Evolutionary conservation across 1,140 invertebrate genomes (phyloP).

Genomic region (Idris sp.): DNA sequence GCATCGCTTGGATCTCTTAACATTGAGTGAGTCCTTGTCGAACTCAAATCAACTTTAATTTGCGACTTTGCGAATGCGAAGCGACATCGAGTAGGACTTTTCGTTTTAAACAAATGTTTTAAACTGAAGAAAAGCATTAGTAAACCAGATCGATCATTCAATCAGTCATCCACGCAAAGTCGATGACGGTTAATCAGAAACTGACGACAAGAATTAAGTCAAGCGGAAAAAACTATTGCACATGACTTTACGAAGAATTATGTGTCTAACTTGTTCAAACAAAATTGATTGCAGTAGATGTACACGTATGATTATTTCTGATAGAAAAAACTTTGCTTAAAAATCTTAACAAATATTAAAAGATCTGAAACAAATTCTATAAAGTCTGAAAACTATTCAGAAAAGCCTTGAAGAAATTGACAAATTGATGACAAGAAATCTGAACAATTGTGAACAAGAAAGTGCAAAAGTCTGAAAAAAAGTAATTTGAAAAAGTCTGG

Average conservation of each 20-base stretch:
- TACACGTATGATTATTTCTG: no score
- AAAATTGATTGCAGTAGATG: no score
- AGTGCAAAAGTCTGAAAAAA: no score
- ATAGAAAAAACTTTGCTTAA: no score
- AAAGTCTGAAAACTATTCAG: no score
- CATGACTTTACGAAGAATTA: conserved; percentile 28
- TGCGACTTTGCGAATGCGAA: conserved; percentile 23
- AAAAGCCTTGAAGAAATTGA: no score
- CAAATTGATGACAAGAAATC: no score
- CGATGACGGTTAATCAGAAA: conserved; percentile 38
- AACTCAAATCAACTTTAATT: conserved; percentile 39
- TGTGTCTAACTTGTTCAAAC: no score
- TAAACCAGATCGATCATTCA: conserved; percentile 40
- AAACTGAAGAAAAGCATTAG: conserved; percentile 48
- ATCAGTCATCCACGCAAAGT: conserved; percentile 44
- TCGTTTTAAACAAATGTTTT: conserved; percentile 34
- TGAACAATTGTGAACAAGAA: no score
- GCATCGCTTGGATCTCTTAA: conserved; percentile 24
- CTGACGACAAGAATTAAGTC: conserved; percentile 30
- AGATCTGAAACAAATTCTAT: no score
- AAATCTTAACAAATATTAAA: no score
- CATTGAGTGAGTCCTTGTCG: conserved; percentile 36
- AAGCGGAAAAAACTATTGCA: conserved; percentile 40
- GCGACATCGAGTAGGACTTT: conserved; percentile 30
- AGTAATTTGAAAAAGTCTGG: no score